phyloP scores from a whole-genome alignment of 2,113 vertebrate species.

The Aptenodytes patagonicus region DNA sequence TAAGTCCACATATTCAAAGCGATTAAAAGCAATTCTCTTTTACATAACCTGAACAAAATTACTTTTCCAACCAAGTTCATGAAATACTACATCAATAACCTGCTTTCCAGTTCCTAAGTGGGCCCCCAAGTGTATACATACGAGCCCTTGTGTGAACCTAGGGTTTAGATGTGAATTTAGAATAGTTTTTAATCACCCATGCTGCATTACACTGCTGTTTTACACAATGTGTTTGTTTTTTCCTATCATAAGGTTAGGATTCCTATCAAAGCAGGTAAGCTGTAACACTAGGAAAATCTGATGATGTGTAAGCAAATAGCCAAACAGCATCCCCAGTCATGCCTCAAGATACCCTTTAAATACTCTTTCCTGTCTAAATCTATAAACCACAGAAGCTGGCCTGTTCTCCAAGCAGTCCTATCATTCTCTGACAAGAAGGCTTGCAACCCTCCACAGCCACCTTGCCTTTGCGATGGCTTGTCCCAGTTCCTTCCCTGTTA shows the following conservation, averaged over 20 bases:
- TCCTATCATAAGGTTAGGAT: not conserved
- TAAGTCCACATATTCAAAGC: not conserved
- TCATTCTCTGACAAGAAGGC: not conserved
- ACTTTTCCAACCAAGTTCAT: not conserved
- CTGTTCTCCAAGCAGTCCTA: not conserved
- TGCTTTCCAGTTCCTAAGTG: not conserved
- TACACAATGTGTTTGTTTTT: not conserved
- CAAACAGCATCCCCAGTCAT: not conserved
- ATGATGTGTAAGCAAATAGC: not conserved
- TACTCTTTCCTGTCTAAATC: not conserved
- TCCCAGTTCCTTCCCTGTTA: not conserved
- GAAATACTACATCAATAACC: not conserved
- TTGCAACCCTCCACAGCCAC: not conserved
- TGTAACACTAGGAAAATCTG: not conserved
- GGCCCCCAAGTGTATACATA: not conserved
- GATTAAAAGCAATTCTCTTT: conserved; percentile 9
- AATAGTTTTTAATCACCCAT: not conserved
- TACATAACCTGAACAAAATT: not conserved
- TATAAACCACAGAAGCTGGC: not conserved
- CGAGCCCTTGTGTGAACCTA: not conserved
- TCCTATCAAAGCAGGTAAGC: not conserved
- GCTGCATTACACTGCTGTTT: not conserved
- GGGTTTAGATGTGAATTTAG: not conserved
- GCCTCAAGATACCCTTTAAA: not conserved
- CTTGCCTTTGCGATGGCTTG: not conserved